phyloP scores from a whole-genome alignment of 2,888 invertebrate genomes.

The Lissocephala sabroskyi region DNA sequence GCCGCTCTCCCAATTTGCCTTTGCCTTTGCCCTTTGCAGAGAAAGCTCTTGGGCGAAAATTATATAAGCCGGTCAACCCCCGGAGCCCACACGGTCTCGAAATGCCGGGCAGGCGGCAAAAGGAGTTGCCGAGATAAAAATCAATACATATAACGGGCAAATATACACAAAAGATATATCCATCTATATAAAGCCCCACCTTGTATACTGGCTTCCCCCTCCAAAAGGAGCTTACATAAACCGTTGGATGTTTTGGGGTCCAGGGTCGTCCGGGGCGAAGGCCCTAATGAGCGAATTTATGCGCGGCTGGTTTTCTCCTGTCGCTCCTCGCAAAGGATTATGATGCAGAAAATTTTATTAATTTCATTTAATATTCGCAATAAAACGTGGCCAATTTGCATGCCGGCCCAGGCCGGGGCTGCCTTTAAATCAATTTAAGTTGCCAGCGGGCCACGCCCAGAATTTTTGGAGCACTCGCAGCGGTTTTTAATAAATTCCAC shows the following conservation, averaged over 20 bases:
- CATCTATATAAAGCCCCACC: slow-evolving; percentile 1
- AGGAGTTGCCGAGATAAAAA: slow-evolving; percentile 50
- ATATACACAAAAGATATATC: slow-evolving; percentile 9
- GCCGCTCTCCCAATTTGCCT: too few relatives aligned
- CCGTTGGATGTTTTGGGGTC: too few relatives aligned
- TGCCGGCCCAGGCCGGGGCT: slow-evolving; percentile 42
- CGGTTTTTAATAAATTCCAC: slow-evolving; percentile 49
- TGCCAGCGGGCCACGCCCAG: slow-evolving; percentile 33
- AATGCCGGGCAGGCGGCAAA: not conserved
- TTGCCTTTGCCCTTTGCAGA: not conserved
- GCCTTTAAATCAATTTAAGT: slow-evolving; percentile 54
- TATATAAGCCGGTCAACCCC: too few relatives aligned
- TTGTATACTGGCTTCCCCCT: too few relatives aligned
- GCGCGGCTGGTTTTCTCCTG: too few relatives aligned
- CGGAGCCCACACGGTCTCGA: slow-evolving; percentile 42
- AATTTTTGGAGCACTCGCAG: slow-evolving; percentile 22
- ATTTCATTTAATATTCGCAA: slow-evolving; percentile 63
- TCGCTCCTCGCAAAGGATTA: slow-evolving; percentile 62
- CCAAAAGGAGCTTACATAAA: too few relatives aligned
- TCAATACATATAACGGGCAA: slow-evolving; percentile 39
- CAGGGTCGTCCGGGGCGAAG: too few relatives aligned
- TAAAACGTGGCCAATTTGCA: slow-evolving; percentile 31
- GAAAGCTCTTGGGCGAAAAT: too few relatives aligned
- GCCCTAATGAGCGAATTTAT: slow-evolving; percentile 63
- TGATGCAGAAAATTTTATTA: slow-evolving; percentile 66